Conservation (phyloP, 2,113 vertebrate genomes). For the Cebidichthys violaceus region DNA sequence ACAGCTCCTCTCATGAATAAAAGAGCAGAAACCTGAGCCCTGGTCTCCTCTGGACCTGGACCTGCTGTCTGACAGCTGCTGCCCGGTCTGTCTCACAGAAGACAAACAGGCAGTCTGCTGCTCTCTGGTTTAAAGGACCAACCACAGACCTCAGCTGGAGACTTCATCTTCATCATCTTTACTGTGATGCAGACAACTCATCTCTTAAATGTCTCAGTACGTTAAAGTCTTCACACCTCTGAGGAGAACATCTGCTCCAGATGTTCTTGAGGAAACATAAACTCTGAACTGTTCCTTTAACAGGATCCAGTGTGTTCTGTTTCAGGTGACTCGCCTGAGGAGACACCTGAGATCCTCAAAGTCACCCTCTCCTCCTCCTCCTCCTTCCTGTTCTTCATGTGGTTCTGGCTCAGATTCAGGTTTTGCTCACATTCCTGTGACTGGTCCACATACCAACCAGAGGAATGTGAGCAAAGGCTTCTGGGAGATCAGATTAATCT, state of each 20-base stretch:
- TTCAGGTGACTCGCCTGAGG: slow-evolving; percentile 49
- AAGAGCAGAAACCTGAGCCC: slow-evolving; percentile 61
- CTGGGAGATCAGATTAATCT: not conserved
- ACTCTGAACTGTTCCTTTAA: not conserved
- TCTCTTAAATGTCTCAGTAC: not conserved
- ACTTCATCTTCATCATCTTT: not conserved
- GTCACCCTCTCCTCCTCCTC: not conserved
- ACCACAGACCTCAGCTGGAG: too few relatives aligned
- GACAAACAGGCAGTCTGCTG: not conserved
- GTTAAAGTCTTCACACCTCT: not conserved
- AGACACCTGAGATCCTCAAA: slow-evolving; percentile 21
- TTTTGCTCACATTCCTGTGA: not conserved
- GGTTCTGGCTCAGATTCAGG: slow-evolving; percentile 3
- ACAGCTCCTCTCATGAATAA: slow-evolving; percentile 66
- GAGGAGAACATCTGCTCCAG: not conserved
- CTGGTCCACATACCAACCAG: not conserved
- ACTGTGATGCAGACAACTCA: not conserved
- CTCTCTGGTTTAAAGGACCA: too few relatives aligned
- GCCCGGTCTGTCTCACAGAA: not conserved
- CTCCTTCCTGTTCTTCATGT: not conserved
- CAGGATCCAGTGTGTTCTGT: not conserved
- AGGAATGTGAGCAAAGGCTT: not conserved
- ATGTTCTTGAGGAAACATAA: not conserved
- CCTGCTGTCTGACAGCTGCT: slow-evolving; percentile 47
- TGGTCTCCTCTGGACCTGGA: not conserved